Percentiles rank a stretch among this genome's conserved stretches.
These are phyloP conservation scores for Platysteira castanea DNA, from an alignment of 2,113 vertebrate genomes.

Conservation along the genomic window DNA sequence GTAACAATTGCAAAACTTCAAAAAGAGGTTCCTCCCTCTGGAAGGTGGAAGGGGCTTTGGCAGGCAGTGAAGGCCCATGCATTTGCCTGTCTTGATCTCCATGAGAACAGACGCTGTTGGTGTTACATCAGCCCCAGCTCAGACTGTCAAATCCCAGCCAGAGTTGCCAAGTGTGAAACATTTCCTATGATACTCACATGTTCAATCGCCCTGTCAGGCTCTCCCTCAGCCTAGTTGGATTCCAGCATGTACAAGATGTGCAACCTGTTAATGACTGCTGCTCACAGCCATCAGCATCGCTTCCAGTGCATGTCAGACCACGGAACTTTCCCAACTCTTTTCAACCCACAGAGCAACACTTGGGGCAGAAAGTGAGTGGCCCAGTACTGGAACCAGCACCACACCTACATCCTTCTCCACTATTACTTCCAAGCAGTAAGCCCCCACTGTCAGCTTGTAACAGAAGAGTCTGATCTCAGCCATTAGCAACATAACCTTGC, in stretches of 20 bases:
- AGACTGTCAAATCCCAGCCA: background rate
- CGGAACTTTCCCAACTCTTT: background rate
- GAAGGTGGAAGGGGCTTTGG: background rate
- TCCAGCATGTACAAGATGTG: background rate
- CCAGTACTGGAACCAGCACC: background rate
- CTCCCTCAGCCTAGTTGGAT: background rate
- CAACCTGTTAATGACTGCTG: background rate
- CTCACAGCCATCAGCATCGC: background rate
- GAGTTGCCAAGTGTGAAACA: background rate
- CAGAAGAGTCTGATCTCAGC: background rate
- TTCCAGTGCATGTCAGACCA: accelerated
- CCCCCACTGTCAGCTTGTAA: background rate
- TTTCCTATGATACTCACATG: background rate
- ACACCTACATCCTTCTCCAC: background rate
- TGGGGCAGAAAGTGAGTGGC: background rate
- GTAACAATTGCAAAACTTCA: background rate
- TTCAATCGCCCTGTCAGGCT: background rate
- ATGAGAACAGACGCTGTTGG: background rate
- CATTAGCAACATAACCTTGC: background rate
- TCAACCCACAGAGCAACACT: background rate
- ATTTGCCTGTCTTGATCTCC: background rate
- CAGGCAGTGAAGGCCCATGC: background rate
- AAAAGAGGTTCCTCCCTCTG: background rate
- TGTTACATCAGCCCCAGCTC: background rate
- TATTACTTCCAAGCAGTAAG: background rate